A percentile compares a stretch with the other conserved stretches of the same genome.
Evolutionary conservation across 2,113 vertebrate species (phyloP).

Genomic region (Chrysemys picta): DNA sequence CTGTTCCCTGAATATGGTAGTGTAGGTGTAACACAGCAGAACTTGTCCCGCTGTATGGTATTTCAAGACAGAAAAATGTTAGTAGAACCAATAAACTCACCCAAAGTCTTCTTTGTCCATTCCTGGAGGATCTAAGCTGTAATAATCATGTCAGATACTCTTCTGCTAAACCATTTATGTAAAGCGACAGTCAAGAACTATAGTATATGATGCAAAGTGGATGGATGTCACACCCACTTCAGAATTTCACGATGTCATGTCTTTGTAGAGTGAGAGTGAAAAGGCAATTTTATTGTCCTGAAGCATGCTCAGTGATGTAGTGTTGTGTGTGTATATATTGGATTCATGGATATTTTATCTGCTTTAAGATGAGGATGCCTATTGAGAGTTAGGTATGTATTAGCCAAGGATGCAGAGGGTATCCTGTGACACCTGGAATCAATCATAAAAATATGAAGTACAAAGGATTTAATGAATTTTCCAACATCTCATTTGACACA

Average conservation of each 20-base stretch:
- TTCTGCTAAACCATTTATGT: not conserved
- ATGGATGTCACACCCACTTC: not conserved
- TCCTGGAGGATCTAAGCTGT: not conserved
- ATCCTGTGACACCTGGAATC: conserved; percentile 29
- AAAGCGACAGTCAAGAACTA: not conserved
- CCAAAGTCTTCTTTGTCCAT: not conserved
- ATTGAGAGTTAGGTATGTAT: not conserved
- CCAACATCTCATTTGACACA: not conserved
- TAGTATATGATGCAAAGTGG: not conserved
- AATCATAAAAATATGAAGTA: conserved; percentile 33
- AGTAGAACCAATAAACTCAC: not conserved
- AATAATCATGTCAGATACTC: not conserved
- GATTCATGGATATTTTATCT: not conserved
- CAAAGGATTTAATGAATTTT: conserved; percentile 25
- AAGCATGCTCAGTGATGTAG: not conserved
- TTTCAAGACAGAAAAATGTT: not conserved
- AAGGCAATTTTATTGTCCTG: not conserved
- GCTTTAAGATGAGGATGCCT: not conserved
- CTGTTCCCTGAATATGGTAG: not conserved
- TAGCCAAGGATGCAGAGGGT: not conserved
- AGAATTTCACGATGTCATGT: not conserved
- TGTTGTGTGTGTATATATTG: not conserved
- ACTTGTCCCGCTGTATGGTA: not conserved
- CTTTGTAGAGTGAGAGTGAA: not conserved
- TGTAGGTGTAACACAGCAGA: not conserved